Base-by-base conservation (phyloP, 2,113 vertebrate species). In the Seriola dumerili region DNA sequence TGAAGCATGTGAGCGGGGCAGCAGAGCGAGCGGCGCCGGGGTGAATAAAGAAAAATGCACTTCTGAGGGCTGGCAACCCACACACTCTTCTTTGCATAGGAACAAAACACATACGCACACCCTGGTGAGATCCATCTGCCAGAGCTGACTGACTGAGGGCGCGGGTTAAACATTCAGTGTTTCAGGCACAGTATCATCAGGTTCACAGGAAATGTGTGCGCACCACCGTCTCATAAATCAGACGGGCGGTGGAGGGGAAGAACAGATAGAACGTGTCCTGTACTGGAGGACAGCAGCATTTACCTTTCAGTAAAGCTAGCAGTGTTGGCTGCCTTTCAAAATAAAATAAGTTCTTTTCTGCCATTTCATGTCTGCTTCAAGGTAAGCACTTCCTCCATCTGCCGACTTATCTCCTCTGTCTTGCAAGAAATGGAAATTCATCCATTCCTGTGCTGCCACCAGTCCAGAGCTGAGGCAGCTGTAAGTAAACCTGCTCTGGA, bases 121-220 rank as follows among this genome's bases (percentile, higher is more conserved):
- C 46, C 65, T 58, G 59, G 25, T 13, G n/a, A 66, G 62, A 66
- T 72, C 48, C 19, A 29, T 70, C 38, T 69, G 57, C 19, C 21
- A 21, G 74, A 44, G 48, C 29, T 42, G 50, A 73, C 58, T 81
- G 81, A 86, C 74, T 57, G 77, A 77, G 84, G 76, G 40, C 80
- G 66, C 3, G 0, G 72, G 85, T 74, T 89, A 42, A 42, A 42
- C 38, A 38, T 9, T 42, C 40, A 42, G 40, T 10, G 7, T 42
- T 42, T 42, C 40, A 42, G 40, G 40, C 54, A 67, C 29, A 40
- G 42, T 32, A 71, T 67, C 57, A 34, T 78, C 78, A 54, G 48
- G 19, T 74, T 38, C 50, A 65, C 55, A 52, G 34, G 34, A 76
- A 68, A 11, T 42, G 55, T 48, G 57, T 67, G 42, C 36, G 2